Base-by-base conservation (phyloP, 2,888 invertebrate species). In the Strigamia maritima region DNA sequence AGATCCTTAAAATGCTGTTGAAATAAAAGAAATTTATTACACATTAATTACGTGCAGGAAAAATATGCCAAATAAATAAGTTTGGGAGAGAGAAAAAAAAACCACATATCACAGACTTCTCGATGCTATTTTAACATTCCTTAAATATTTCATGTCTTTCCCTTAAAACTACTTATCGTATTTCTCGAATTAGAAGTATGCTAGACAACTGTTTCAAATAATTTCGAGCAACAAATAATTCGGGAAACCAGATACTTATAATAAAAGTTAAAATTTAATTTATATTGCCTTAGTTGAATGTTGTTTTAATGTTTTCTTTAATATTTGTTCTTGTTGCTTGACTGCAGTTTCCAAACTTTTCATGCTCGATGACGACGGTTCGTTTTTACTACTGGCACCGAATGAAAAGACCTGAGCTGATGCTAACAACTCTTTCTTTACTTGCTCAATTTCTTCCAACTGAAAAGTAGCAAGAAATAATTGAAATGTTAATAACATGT, bases 281-380 rank as follows among this genome's bases (percentile, higher is more conserved):
- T 26, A 31, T 1, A 44, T 24, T 75, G 76, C 80, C 79, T 80
- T 87, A 44, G 90, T 89, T 84, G 90, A 89, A 83, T 90, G 90
- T 80, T 90, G 90, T 81, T 90, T 90, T 3, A 90, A 83, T 12
- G 90, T 89, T 82, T 89, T 90, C 82, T 89, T 89, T 82, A 89
- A 88, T 80, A 89, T 85, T 79, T 88, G 87, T 82, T 90, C 90
- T 81, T 89, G 89, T 77, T 88, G 88, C 83, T 90, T 90, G 14
- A 89, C 82, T 0, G 90, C 89, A 65, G 90, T 90, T 83, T 92
- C 92, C 79, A 92, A 85, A 83, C 92, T 92, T 83, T 91, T 90
- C 84, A 92, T 84, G 14, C 19, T 49, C 28, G 78, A 35, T 54
- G 75, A 79, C n/a, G 76, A 19, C 24, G 26, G n/a, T 10, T 19